These are phyloP conservation scores for Danio tinwini DNA, from an alignment of 2,797 vertebrate species.

Conservation along the genomic window DNA sequence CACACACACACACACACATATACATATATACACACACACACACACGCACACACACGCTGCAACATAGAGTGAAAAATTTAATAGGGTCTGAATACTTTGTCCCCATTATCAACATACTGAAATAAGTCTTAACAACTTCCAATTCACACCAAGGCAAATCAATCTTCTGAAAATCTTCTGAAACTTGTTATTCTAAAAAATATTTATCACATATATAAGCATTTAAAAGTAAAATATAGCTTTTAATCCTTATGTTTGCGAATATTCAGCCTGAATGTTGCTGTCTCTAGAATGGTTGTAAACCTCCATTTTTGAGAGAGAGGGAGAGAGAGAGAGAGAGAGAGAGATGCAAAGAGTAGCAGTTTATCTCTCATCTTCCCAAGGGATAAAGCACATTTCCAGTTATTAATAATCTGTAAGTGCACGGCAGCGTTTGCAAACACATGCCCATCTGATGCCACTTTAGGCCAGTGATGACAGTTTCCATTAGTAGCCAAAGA, in stretches of 20 bases:
- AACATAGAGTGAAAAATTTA: no score
- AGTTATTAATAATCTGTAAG: slow-evolving; percentile 2
- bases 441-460: neutral
- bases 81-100: no score
- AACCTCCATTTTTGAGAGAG: neutral
- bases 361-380: neutral
- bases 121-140: no score
- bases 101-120: no score
- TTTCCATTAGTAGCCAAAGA: neutral
- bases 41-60: no score
- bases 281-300: neutral
- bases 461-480: neutral
- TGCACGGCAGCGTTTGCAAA: neutral
- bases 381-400: neutral
- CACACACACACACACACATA: no score
- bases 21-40: no score
- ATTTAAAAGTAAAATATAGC: neutral
- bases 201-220: no score
- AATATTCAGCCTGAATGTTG: neutral
- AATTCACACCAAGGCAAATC: no score
- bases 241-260: neutral
- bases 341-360: neutral
- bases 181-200: no score
- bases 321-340: neutral
- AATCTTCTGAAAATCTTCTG: no score